Percentiles rank a stretch among this genome's conserved stretches.
Evolutionary conservation across 2,888 invertebrate genomes (phyloP).

Genomic region (Icerya purchasi): DNA sequence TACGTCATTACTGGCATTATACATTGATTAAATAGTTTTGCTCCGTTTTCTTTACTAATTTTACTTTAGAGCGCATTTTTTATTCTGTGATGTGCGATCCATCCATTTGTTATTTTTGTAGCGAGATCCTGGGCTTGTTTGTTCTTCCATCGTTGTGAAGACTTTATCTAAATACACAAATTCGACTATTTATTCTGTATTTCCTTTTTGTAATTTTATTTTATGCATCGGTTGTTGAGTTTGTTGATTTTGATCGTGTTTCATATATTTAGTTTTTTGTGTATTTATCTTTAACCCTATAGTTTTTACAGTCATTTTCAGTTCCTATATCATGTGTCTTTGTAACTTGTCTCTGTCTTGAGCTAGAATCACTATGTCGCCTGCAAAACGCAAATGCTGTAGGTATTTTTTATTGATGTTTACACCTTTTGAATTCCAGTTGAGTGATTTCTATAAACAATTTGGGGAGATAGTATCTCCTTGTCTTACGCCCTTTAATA

Average conservation of each 20-base stretch:
- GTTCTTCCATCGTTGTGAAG: background rate
- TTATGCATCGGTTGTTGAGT: background rate
- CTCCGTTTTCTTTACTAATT: background rate
- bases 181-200: background rate
- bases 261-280: background rate
- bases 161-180: background rate
- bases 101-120: background rate
- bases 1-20: background rate
- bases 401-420: background rate
- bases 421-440: background rate
- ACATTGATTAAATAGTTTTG: background rate
- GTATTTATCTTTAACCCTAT: background rate
- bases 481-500: background rate
- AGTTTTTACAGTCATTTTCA: background rate
- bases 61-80: background rate
- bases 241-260: background rate
- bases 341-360: background rate
- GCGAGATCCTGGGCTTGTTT: background rate
- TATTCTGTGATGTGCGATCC: background rate
- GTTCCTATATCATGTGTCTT: background rate
- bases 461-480: background rate
- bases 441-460: background rate
- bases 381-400: background rate
- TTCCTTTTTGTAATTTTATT: background rate
- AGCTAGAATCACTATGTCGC: too few species aligned